Base-by-base conservation (phyloP, 2,888 invertebrate genomes). In the Eudasyphora cyanicolor region DNA sequence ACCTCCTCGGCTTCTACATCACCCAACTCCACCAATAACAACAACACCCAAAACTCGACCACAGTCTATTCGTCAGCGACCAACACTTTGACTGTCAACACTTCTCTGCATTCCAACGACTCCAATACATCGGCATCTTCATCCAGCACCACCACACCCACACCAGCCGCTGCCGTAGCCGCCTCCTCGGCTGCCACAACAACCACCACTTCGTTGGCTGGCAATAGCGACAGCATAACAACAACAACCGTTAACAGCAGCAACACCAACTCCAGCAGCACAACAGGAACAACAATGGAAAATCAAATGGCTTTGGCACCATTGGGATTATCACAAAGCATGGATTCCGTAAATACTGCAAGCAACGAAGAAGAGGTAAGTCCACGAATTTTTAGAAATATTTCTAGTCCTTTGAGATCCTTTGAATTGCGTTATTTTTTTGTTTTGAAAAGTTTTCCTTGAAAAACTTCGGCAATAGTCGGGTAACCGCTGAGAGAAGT, bases 291-390 rank as follows among this genome's bases (percentile, higher is more conserved):
- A 87, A 76, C 89, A 86, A 92, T 92, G 91, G 92, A 92, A 86
- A 92, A 92, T 89, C 92, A 91, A 90, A 92, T 92, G 91, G 94
- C 95, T 87, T 93, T 95, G 87, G 94, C 95, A 87, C 94, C 95
- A 91, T 94, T 95, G 92, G 96, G 97, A 90, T 94, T 97, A 91
- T 98, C 98, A 92, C 98, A 98, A 93, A 98, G 98, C 94, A 98
- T 98, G 98, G 98, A 98, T 94, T 98, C 98, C 90, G 98, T 98
- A 92, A 98, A 98, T 94, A 98, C 98, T 89, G 96, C 96, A 91
- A 96, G 97, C 92, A 96, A 97, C 92, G 98, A 98, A 94, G 98
- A 98, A 95, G 98, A 98, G 98, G 98, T 98, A 91, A 94, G 96
- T 93, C 86, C 85, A n/a, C n/a, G n/a, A n/a, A n/a, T n/a, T n/a